These are phyloP conservation scores for Drosophila kepulauana DNA, from an alignment of 1,140 invertebrate species.

Conservation along the genomic window DNA sequence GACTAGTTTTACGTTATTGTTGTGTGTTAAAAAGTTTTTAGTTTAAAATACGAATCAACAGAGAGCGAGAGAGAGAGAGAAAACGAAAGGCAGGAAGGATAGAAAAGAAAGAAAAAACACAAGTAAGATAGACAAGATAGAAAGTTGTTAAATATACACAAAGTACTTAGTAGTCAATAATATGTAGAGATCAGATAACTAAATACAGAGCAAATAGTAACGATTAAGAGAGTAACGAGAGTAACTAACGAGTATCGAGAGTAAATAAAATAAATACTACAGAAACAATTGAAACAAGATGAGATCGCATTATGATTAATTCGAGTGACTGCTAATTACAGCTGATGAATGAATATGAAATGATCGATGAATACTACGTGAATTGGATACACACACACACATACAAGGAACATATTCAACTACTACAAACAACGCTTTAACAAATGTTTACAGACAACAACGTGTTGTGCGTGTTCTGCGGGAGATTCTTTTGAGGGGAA, in stretches of 20 bases:
- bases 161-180: conserved; percentile 3
- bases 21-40: conserved; percentile 59
- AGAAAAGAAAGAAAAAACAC: conserved; percentile 73
- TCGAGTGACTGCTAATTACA: conserved; percentile 2
- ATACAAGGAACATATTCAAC: background rate
- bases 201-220: conserved; percentile 48
- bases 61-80: conserved; percentile 35
- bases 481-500: conserved; percentile 4
- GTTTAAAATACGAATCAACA: conserved; percentile 57
- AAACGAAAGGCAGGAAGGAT: conserved; percentile 65
- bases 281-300: conserved; percentile 8
- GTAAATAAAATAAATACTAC: conserved; percentile 12
- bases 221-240: conserved; percentile 18
- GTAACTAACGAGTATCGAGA: conserved; percentile 10
- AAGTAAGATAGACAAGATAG: conserved; percentile 58
- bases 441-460: conserved; percentile 14
- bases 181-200: conserved; percentile 22
- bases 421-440: conserved; percentile 14
- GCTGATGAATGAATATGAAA: background rate
- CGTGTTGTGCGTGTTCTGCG: conserved; percentile 35
- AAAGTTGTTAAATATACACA: conserved; percentile 54
- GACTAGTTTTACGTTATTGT: conserved; percentile 43
- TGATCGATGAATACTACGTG: conserved; percentile 18
- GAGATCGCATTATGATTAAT: background rate
- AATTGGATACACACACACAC: conserved; percentile 17